Evolutionary conservation across 2,797 vertebrate genomes (phyloP).

Genomic region (Hypotaenidia philippensis): DNA sequence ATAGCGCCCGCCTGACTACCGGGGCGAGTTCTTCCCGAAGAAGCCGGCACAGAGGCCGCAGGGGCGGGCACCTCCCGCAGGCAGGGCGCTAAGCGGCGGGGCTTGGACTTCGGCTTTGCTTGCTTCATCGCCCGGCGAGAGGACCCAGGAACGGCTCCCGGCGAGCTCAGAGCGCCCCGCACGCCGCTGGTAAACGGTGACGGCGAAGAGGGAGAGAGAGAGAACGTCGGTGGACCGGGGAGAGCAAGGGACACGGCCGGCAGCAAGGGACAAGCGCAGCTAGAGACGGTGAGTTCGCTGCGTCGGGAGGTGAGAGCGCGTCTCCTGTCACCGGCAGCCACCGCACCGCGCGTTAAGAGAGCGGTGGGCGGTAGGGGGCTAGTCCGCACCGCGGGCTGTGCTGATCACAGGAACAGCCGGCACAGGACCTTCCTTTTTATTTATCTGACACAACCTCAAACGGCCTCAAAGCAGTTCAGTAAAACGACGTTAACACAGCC

Average conservation of each 20-base stretch:
- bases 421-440: not conserved
- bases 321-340: not conserved
- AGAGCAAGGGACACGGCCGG: not conserved
- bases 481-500: not conserved
- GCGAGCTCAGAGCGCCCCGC: too few relatives aligned
- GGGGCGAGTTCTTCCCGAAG: fast-evolving
- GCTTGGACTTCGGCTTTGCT: not conserved
- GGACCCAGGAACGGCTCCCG: too few relatives aligned
- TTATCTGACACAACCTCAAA: too few relatives aligned
- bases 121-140: too few relatives aligned
- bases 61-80: not conserved
- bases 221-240: not conserved
- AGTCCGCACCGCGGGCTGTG: fast-evolving
- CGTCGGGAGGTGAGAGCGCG: not conserved
- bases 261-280: not conserved
- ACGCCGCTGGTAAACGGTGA: not conserved
- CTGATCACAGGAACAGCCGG: fast-evolving
- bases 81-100: too few relatives aligned
- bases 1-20: fast-evolving
- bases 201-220: not conserved
- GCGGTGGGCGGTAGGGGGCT: fast-evolving
- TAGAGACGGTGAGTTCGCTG: not conserved
- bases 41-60: not conserved
- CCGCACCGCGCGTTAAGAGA: fast-evolving
- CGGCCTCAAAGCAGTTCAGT: not conserved